Conservation (phyloP, 2,888 invertebrate genomes). For the Hecatera dysodea region DNA sequence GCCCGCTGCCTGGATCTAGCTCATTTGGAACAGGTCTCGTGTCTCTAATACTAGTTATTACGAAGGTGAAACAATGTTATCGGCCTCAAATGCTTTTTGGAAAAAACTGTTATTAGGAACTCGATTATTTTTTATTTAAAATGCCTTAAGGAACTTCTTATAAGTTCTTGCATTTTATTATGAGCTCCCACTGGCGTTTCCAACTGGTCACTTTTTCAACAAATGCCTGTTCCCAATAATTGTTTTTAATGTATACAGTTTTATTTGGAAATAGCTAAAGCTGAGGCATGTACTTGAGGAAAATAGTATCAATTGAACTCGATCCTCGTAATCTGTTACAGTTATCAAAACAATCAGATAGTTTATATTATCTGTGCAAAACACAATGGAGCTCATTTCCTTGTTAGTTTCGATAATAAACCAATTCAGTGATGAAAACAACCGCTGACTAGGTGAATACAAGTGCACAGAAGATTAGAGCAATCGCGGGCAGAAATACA, state of each 20-base stretch:
- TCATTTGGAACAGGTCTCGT: conserved; percentile 43
- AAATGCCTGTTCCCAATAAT: background rate
- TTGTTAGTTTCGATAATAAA: conserved; percentile 79
- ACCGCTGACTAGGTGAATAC: conserved; percentile 62
- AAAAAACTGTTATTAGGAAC: conserved; percentile 36
- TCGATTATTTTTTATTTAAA: background rate
- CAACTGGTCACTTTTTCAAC: too few relatives aligned
- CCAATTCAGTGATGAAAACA: conserved; percentile 73
- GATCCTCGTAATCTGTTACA: conserved; percentile 67
- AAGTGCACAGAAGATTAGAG: conserved; percentile 61
- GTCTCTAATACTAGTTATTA: conserved; percentile 55
- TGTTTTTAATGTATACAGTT: background rate
- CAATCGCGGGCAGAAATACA: conserved; percentile 19
- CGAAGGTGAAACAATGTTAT: conserved; percentile 27
- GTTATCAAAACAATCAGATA: conserved; percentile 76
- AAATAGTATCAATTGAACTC: conserved; percentile 63
- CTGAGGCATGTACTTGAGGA: conserved; percentile 5
- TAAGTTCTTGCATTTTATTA: conserved; percentile 1
- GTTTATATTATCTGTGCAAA: conserved; percentile 78
- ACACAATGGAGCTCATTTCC: conserved; percentile 81
- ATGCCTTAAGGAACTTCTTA: background rate
- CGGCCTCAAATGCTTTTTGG: conserved; percentile 11
- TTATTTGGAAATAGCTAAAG: background rate
- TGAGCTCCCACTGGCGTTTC: too few relatives aligned
- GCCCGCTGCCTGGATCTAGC: conserved; percentile 39